Evolutionary conservation across 30 jellyfish, hydroid and myxozoan species (phyloP).

Genomic region (Rhopilema esculentum): DNA sequence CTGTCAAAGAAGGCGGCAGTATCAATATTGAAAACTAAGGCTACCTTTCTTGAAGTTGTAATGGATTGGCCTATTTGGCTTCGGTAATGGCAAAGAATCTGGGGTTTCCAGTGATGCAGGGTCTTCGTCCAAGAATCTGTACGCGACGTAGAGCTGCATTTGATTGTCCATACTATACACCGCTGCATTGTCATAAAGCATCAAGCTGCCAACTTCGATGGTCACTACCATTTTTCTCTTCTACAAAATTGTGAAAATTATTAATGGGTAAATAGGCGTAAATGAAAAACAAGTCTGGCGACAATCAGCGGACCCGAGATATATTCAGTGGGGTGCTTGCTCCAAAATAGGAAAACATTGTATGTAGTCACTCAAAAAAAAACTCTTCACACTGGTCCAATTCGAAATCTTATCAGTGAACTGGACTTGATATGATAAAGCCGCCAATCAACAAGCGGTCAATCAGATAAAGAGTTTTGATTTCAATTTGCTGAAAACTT

Average conservation of each 20-base stretch:
- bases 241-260: neutral
- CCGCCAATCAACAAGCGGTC: no score
- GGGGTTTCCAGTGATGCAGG: constrained; percentile 94
- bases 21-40: neutral
- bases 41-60: constrained; percentile 86
- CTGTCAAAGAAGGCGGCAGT: neutral
- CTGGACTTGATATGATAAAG: no score
- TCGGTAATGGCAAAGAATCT: constrained; percentile 87
- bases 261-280: neutral
- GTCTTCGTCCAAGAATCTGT: constrained; percentile 84
- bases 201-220: constrained; percentile 70
- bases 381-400: no score
- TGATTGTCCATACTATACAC: constrained; percentile 58
- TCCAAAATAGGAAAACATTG: no score
- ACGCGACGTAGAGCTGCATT: constrained; percentile 81
- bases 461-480: no score
- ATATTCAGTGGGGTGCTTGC: no score
- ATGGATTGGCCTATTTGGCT: constrained; percentile 83
- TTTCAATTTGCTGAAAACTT: no score
- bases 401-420: no score
- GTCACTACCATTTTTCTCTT: constrained; percentile 41
- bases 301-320: no score
- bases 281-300: no score
- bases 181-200: constrained; percentile 76
- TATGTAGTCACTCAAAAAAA: no score